Percentiles rank a stretch among this genome's conserved stretches.
Evolutionary conservation across 2,888 invertebrate species (phyloP).

Genomic region (Opisthograptis luteolata): DNA sequence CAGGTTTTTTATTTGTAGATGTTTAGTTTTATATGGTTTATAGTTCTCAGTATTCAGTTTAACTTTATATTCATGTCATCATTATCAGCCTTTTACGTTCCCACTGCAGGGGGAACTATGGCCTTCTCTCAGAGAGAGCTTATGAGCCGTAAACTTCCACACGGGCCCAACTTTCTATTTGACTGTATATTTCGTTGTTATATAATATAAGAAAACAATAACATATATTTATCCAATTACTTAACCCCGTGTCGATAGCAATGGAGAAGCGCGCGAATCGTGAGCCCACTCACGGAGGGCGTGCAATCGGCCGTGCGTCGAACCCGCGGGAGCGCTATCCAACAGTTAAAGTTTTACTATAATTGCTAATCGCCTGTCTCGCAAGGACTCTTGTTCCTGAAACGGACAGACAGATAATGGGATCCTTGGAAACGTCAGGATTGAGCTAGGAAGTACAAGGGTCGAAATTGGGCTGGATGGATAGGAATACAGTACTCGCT

Average conservation of each 20-base stretch:
- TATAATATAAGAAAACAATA: no score
- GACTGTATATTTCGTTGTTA: no score
- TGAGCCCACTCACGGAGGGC: constrained; percentile 34
- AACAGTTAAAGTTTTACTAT: constrained; percentile 31
- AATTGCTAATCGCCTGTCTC: constrained; percentile 33
- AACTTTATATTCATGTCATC: no score
- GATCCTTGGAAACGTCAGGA: constrained; percentile 10
- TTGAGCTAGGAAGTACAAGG: constrained; percentile 9
- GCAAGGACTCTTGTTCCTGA: constrained; percentile 13
- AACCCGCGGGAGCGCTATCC: constrained; percentile 24
- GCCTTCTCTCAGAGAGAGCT: no score
- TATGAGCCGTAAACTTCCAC: no score
- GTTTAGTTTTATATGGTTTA: no score
- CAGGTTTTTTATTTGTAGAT: no score
- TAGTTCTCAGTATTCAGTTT: no score
- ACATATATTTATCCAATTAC: no score
- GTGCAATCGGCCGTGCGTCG: constrained; percentile 29
- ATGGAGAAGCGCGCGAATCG: constrained; percentile 28
- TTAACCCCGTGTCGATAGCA: constrained; percentile 1
- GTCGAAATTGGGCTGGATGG: background rate
- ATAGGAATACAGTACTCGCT: background rate
- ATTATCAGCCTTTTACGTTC: no score
- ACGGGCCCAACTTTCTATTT: no score
- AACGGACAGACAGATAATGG: constrained; percentile 18
- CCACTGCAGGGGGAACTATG: no score